A percentile compares a stretch with the other conserved stretches of the same genome.
Evolutionary conservation across 2,888 invertebrate genomes (phyloP).

Genomic region (Volucella inflata): DNA sequence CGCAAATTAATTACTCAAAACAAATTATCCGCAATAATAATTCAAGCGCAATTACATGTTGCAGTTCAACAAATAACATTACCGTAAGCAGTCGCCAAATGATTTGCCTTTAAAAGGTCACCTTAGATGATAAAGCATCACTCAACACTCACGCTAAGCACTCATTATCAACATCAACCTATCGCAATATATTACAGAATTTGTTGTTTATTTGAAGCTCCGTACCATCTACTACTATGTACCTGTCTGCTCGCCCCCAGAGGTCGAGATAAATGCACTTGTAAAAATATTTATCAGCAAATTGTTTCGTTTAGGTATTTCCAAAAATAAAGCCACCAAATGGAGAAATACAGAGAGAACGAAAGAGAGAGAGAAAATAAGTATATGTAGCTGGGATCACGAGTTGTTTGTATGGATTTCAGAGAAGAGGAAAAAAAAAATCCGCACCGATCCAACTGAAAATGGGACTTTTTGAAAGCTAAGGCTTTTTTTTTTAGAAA

Average conservation of each 20-base stretch:
- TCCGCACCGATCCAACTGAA: no score
- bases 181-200: neutral
- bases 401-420: neutral
- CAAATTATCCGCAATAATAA: neutral
- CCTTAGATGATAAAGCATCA: neutral
- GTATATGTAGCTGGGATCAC: neutral
- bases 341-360: no score
- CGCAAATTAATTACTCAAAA: neutral
- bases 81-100: neutral
- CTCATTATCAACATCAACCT: neutral
- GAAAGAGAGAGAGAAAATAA: no score
- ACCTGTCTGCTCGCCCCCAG: neutral
- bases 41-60: neutral
- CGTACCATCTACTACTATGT: no score
- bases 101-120: neutral
- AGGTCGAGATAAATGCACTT: constrained; percentile 10
- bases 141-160: neutral
- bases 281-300: constrained; percentile 2
- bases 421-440: neutral
- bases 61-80: neutral
- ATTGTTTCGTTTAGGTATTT: neutral
- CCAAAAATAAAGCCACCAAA: constrained; percentile 8
- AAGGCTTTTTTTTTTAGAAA: neutral
- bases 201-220: neutral
- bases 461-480: no score